These are phyloP conservation scores for Phoxinus phoxinus DNA, from an alignment of 2,113 vertebrate genomes.

Conservation along the genomic window DNA sequence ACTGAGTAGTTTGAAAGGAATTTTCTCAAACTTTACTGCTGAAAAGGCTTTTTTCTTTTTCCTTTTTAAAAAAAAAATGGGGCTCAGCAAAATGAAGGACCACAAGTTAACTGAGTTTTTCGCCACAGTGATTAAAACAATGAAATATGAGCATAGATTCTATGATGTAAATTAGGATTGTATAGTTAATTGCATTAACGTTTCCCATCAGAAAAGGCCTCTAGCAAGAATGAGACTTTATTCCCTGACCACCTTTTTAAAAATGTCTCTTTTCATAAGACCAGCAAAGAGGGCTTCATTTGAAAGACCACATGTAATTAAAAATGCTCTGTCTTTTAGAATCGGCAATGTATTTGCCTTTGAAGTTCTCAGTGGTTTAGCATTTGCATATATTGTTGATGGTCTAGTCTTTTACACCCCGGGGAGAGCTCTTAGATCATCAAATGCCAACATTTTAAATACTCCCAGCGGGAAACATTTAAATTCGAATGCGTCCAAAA, in stretches of 20 bases:
- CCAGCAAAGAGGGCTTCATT: constrained; percentile 6
- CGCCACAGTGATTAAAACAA: constrained; percentile 13
- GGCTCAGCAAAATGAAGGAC: neutral
- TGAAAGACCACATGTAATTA: constrained; percentile 14
- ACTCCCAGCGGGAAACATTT: constrained; percentile 16
- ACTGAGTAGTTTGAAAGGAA: neutral
- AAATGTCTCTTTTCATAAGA: constrained; percentile 10
- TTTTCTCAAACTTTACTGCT: constrained; percentile 2
- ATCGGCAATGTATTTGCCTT: constrained; percentile 22
- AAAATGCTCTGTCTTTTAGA: constrained; percentile 21
- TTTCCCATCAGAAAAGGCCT: constrained; percentile 17
- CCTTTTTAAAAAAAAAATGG: neutral
- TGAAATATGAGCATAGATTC: neutral
- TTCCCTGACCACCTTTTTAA: constrained; percentile 31
- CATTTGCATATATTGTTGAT: constrained; percentile 35
- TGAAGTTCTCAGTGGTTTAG: constrained; percentile 25
- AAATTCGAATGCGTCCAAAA: neutral
- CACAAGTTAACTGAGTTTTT: neutral
- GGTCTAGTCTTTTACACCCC: constrained; percentile 28
- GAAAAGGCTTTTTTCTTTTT: neutral
- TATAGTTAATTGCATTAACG: constrained; percentile 19
- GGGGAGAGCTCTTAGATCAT: constrained; percentile 36
- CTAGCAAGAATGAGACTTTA: constrained; percentile 3
- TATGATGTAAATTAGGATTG: constrained; percentile 9
- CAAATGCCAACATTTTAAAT: constrained; percentile 39